Evolutionary conservation across 2,113 vertebrate species (phyloP).

Genomic region (Maccullochella peelii): DNA sequence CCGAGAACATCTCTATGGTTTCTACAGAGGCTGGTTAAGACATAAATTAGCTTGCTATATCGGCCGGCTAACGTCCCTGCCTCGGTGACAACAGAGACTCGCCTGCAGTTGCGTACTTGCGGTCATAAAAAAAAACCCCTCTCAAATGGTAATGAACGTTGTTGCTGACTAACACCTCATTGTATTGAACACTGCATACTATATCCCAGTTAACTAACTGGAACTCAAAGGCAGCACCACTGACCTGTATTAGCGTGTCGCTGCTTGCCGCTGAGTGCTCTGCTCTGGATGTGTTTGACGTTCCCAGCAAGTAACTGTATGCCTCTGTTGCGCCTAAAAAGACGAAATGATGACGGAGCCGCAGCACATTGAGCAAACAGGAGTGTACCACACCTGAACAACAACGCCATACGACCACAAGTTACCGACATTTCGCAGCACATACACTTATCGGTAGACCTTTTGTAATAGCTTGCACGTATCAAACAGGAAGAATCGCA

Average conservation of each 20-base stretch:
- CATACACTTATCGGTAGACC: neutral
- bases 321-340: neutral
- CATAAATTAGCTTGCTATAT: too few species aligned
- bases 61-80: too few species aligned
- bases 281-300: neutral
- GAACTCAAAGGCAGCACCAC: neutral
- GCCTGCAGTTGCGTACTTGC: too few species aligned
- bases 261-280: neutral
- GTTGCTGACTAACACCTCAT: neutral
- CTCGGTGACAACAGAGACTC: too few species aligned
- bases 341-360: accelerated
- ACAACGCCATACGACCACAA: accelerated
- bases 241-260: neutral
- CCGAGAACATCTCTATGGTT: too few species aligned
- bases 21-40: too few species aligned
- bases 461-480: neutral
- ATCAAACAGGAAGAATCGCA: neutral
- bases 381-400: neutral
- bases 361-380: accelerated
- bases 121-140: neutral
- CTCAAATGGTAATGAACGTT: neutral
- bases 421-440: neutral
- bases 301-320: neutral
- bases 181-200: neutral
- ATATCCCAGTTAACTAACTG: neutral